These are phyloP conservation scores for Stenurella melanura DNA, from an alignment of 2,888 invertebrate species.

Conservation along the genomic window DNA sequence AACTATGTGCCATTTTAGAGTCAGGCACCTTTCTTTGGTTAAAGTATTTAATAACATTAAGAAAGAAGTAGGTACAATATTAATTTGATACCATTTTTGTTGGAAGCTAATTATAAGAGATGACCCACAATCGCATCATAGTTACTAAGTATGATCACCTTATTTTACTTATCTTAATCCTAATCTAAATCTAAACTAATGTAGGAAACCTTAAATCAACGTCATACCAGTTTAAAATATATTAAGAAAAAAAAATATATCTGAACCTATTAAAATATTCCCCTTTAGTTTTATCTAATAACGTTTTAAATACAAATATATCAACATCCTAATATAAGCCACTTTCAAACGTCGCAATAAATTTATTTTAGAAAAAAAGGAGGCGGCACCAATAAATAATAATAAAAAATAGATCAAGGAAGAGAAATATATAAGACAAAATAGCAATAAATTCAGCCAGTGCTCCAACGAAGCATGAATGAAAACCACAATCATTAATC, in stretches of 20 bases:
- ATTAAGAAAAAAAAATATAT: background rate
- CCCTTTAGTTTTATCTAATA: slow-evolving; percentile 20
- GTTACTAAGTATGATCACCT: no score
- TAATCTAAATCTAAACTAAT: no score
- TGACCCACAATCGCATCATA: no score
- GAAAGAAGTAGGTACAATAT: no score
- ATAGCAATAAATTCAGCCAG: slow-evolving; percentile 65
- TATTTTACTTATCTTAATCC: no score
- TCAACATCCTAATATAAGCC: slow-evolving; percentile 28
- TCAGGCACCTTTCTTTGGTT: no score
- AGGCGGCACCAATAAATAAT: slow-evolving; percentile 47
- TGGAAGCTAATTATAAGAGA: no score
- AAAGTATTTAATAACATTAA: no score
- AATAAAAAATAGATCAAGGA: slow-evolving; percentile 52
- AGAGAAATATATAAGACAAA: slow-evolving; percentile 54
- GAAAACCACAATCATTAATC: slow-evolving; percentile 70
- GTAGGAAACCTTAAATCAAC: background rate
- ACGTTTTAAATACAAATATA: slow-evolving; percentile 23
- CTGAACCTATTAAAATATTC: background rate
- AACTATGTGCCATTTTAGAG: no score
- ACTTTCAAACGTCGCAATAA: slow-evolving; percentile 31
- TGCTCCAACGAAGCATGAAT: slow-evolving; percentile 70
- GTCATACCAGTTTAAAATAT: background rate
- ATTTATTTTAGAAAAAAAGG: slow-evolving; percentile 23
- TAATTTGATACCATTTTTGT: no score